Base-by-base conservation (phyloP, 2,113 vertebrate genomes). In the Malurus melanocephalus region DNA sequence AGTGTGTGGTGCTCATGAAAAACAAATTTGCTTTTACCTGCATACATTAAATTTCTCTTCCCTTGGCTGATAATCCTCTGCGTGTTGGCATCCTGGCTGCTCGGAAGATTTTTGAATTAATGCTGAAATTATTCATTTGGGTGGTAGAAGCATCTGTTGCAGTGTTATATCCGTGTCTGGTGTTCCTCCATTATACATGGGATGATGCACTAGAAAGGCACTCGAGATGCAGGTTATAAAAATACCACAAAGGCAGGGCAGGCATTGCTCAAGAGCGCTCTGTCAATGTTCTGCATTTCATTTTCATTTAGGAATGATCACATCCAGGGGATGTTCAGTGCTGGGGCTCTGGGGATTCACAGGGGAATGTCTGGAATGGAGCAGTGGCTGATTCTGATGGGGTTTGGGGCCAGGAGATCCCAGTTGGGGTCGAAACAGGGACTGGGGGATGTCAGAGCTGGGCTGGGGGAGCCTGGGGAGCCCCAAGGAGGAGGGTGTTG, bases 41-140 rank as follows among this genome's bases (percentile, higher is more conserved):
- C 76, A 60, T 74, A 76, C 79, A 77, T 77, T 66, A 69, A 22
- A 76, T 69, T 76, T 52, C 32, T 89, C n/a, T 87, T 76, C 65
- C 66, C 67, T 82, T 68, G 88, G 55, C 91, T 87, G 74, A 59
- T 89, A 77, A 90, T 84, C 77, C 65, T 80, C 55, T 87, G 23
- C 72, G 11, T 56, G 67, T 61, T 89, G 91, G 82, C 85, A 89
- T 88, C 57, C 53, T 85, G 82, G 38, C 66, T 90, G 84, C 91
- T 95, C 89, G 49, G 55, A 92, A 86, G 85, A 56, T 45, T 92
- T 95, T 81, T 88, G 80, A 93, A 82, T 96, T 95, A 92, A 87
- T 49, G 51, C 59, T 87, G 89, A 87, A 90, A 88, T 89, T 57
- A 66, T 79, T 87, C 91, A 79, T 86, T 84, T 92, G 93, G 74